Evolutionary conservation across 2,888 invertebrate species (phyloP).

Genomic region (Abrostola triplasia): DNA sequence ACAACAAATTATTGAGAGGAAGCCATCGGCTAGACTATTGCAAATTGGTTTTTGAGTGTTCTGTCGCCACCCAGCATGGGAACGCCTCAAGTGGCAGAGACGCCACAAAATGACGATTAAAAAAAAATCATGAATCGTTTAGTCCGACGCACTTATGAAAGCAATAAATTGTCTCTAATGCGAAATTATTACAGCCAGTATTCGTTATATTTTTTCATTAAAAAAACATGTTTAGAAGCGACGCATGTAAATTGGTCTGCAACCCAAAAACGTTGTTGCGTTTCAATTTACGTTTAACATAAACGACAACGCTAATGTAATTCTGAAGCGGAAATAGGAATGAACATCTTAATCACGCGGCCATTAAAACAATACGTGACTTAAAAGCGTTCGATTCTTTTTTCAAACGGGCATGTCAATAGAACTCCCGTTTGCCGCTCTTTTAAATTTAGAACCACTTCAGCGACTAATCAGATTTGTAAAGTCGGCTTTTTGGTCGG

Average conservation of each 20-base stretch:
- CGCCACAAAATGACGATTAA: slow-evolving; percentile 69
- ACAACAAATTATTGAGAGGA: slow-evolving; percentile 69
- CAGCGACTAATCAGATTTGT: slow-evolving; percentile 85
- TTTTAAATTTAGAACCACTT: slow-evolving; percentile 87
- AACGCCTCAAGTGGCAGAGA: slow-evolving; percentile 72
- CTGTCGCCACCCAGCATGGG: slow-evolving; percentile 87
- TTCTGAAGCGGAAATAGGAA: slow-evolving; percentile 59
- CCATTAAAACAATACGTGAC: slow-evolving; percentile 77
- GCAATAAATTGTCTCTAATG: slow-evolving; percentile 79
- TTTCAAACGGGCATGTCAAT: slow-evolving; percentile 77
- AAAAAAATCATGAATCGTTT: slow-evolving; percentile 63
- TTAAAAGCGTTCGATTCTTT: slow-evolving; percentile 76
- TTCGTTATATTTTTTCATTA: slow-evolving; percentile 49
- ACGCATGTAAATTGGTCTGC: slow-evolving; percentile 41
- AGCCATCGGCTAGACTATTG: slow-evolving; percentile 82
- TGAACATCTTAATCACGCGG: slow-evolving; percentile 77
- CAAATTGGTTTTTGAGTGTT: slow-evolving; percentile 84
- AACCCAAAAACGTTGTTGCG: slow-evolving; percentile 30
- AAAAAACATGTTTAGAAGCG: slow-evolving; percentile 22
- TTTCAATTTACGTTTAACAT: slow-evolving; percentile 38
- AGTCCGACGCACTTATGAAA: slow-evolving; percentile 65
- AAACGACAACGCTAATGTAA: slow-evolving; percentile 42
- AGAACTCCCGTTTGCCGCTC: slow-evolving; percentile 69
- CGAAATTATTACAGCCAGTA: slow-evolving; percentile 56
- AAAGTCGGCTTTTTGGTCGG: slow-evolving; percentile 78